Percentiles rank a stretch among this genome's conserved stretches.
These are phyloP conservation scores for Laothoe populi DNA, from an alignment of 2,888 invertebrate species.

Conservation along the genomic window DNA sequence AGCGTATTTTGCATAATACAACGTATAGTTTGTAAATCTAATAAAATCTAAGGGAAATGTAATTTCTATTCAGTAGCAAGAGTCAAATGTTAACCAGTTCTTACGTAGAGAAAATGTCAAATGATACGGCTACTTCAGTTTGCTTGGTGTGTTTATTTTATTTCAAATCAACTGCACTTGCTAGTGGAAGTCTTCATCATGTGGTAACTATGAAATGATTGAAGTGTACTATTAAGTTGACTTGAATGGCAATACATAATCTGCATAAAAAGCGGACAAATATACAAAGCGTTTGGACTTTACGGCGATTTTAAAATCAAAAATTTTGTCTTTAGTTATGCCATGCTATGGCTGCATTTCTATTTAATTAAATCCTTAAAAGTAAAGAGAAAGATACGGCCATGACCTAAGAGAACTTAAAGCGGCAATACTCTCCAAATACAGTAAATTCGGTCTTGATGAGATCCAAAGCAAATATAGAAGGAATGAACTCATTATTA, in stretches of 20 bases:
- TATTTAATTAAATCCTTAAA: background rate
- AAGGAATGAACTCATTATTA: conserved; percentile 53
- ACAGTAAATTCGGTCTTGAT: conserved; percentile 29
- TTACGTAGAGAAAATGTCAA: conserved; percentile 3
- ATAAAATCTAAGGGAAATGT: background rate
- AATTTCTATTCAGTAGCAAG: conserved; percentile 5
- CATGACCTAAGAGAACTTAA: conserved; percentile 13
- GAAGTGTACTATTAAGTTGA: too few relatives aligned
- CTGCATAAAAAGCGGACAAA: too few relatives aligned
- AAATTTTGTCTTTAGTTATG: background rate
- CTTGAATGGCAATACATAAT: too few relatives aligned
- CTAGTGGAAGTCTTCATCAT: background rate
- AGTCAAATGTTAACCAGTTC: conserved; percentile 4
- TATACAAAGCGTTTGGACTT: too few relatives aligned
- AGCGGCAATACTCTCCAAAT: conserved; percentile 22
- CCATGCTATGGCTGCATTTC: background rate
- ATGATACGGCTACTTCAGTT: background rate
- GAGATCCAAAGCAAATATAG: conserved; percentile 30
- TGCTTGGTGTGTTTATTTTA: conserved; percentile 1
- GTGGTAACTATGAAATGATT: too few relatives aligned
- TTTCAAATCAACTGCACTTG: background rate
- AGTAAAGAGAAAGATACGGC: background rate
- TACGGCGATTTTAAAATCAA: too few relatives aligned
- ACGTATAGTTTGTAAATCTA: background rate
- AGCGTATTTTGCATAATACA: background rate